Evolutionary conservation across 2,113 vertebrate species (phyloP).

Genomic region (Uria lomvia): DNA sequence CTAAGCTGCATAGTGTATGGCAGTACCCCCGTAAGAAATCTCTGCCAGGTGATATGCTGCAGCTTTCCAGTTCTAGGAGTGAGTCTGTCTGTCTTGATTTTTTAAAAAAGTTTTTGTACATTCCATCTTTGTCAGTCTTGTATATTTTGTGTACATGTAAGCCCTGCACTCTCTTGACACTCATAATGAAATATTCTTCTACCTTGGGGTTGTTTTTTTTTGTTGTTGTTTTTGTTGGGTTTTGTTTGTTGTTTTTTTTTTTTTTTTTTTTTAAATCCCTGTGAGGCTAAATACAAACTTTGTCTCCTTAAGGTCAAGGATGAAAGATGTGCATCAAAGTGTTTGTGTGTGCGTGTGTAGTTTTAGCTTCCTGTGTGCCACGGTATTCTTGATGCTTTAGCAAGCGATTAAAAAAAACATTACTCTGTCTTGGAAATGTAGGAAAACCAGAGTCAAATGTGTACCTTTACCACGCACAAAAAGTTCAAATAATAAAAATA

Average conservation of each 20-base stretch:
- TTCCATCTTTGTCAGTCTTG: slow-evolving; percentile 71
- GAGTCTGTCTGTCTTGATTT: background rate
- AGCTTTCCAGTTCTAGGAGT: slow-evolving; percentile 47
- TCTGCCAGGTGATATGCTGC: slow-evolving; percentile 28
- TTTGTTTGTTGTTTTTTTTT: background rate
- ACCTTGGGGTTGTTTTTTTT: background rate
- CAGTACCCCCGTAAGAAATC: slow-evolving; percentile 39
- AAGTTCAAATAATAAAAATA: slow-evolving; percentile 73
- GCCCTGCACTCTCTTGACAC: slow-evolving; percentile 57
- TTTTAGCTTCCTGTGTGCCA: slow-evolving; percentile 74
- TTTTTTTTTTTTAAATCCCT: background rate
- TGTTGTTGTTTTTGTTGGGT: background rate
- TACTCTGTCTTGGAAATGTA: slow-evolving; percentile 76
- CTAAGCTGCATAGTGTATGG: slow-evolving; percentile 11
- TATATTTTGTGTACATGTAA: slow-evolving; percentile 61
- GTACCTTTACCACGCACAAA: slow-evolving; percentile 74
- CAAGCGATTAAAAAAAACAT: slow-evolving; percentile 64
- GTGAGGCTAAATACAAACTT: slow-evolving; percentile 59
- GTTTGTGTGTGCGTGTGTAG: slow-evolving; percentile 68
- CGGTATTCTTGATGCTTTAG: slow-evolving; percentile 78
- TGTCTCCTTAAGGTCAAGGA: slow-evolving; percentile 71
- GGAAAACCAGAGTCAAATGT: slow-evolving; percentile 72
- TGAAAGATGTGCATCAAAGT: slow-evolving; percentile 68
- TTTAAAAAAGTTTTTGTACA: slow-evolving; percentile 65
- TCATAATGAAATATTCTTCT: slow-evolving; percentile 40